phyloP scores from a whole-genome alignment of 2,113 vertebrate genomes.

The Pleuronectes platessa region DNA sequence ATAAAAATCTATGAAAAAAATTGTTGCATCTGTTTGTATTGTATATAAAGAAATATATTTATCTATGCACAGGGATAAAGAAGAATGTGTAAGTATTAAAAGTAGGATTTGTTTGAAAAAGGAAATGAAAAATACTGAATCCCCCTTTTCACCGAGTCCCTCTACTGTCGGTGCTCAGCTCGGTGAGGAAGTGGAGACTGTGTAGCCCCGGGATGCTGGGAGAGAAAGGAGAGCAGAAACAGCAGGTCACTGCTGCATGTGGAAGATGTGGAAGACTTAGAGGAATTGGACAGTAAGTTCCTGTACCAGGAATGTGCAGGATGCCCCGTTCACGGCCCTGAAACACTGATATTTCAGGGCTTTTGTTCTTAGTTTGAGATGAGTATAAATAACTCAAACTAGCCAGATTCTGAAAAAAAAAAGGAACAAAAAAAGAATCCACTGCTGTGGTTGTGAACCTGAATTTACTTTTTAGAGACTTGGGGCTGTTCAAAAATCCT shows the following conservation, averaged over 20 bases:
- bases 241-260: slow-evolving; percentile 31
- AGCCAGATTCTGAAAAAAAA: slow-evolving; percentile 14
- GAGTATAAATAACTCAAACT: slow-evolving; percentile 40
- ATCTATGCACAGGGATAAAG: slow-evolving; percentile 59
- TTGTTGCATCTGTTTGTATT: slow-evolving; percentile 61
- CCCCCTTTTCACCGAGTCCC: slow-evolving; percentile 13
- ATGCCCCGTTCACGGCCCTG: slow-evolving; percentile 26
- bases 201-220: slow-evolving; percentile 30
- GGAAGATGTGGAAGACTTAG: slow-evolving; percentile 21
- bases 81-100: slow-evolving; percentile 8
- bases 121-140: slow-evolving; percentile 8
- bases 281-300: slow-evolving; percentile 51
- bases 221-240: slow-evolving; percentile 21
- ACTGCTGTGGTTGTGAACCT: slow-evolving; percentile 27
- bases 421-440: not conserved
- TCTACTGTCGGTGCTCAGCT: slow-evolving; percentile 58
- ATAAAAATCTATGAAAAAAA: slow-evolving; percentile 37
- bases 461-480: slow-evolving; percentile 33
- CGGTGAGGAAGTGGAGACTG: slow-evolving; percentile 19
- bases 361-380: slow-evolving; percentile 48
- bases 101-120: slow-evolving; percentile 28
- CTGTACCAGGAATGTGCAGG: slow-evolving; percentile 51
- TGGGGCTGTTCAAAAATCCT: slow-evolving; percentile 31
- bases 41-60: slow-evolving; percentile 56
- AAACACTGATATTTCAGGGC: slow-evolving; percentile 20